Percentiles rank a stretch among this genome's conserved stretches.
Evolutionary conservation across 1,140 invertebrate species (phyloP).

Genomic region (Drosophila navojoa): DNA sequence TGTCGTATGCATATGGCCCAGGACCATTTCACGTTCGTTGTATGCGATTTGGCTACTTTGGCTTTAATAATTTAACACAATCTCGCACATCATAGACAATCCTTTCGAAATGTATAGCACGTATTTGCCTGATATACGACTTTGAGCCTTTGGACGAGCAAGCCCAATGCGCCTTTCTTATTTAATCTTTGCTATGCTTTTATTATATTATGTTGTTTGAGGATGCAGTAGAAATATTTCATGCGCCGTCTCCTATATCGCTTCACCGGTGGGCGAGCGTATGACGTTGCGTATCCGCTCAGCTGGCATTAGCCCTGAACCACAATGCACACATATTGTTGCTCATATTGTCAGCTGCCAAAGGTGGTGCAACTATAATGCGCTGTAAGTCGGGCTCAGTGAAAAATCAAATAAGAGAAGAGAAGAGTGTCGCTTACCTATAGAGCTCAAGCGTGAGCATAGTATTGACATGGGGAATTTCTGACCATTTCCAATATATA

Average conservation of each 20-base stretch:
- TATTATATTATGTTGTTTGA: neutral
- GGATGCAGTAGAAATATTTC: slow-evolving; percentile 38
- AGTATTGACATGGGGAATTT: no score
- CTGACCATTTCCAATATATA: no score
- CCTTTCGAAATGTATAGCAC: slow-evolving; percentile 33
- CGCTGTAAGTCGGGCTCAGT: no score
- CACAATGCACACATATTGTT: neutral
- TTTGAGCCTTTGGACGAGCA: neutral
- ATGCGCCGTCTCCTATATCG: slow-evolving; percentile 13
- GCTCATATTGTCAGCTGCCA: slow-evolving; percentile 1
- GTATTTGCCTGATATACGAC: slow-evolving; percentile 16
- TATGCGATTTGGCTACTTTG: neutral
- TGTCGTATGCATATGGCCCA: slow-evolving; percentile 11
- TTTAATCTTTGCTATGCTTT: slow-evolving; percentile 33
- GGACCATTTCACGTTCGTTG: slow-evolving; percentile 4
- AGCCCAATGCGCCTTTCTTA: slow-evolving; percentile 55
- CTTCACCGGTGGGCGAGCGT: neutral
- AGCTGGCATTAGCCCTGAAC: neutral
- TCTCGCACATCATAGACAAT: slow-evolving; percentile 19
- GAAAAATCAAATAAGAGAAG: no score
- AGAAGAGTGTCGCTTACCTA: no score
- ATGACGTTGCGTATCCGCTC: slow-evolving; percentile 53
- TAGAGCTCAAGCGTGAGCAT: no score
- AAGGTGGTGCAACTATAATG: no score
- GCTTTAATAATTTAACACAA: slow-evolving; percentile 40